A percentile compares a stretch with the other conserved stretches of the same genome.
phyloP scores from a whole-genome alignment of 2,797 vertebrate species.

The Tamandua tetradactyla region DNA sequence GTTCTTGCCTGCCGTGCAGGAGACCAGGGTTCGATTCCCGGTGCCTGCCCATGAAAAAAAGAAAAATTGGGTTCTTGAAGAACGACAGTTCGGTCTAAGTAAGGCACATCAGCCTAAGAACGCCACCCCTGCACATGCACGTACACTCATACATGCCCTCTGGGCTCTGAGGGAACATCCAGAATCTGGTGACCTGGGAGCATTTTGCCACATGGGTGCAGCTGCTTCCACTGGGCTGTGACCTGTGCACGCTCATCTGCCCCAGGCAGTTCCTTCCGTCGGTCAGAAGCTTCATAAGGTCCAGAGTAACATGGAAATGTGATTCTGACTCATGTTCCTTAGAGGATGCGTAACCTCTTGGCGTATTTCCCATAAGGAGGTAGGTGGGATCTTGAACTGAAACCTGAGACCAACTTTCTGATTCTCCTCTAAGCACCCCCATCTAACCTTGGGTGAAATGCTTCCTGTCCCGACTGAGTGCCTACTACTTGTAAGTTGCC shows the following conservation, averaged over 20 bases:
- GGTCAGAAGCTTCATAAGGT: background rate
- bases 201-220: background rate
- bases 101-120: background rate
- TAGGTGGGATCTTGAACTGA: background rate
- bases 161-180: background rate
- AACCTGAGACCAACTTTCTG: background rate
- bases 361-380: background rate
- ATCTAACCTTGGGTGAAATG: no score
- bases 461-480: background rate
- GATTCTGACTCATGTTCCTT: no score
- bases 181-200: background rate
- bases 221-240: background rate
- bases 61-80: background rate
- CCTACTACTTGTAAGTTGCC: background rate
- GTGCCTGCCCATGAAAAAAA: no score
- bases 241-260: background rate
- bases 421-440: background rate
- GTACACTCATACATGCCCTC: background rate
- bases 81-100: background rate
- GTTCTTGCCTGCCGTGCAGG: no score
- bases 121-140: background rate
- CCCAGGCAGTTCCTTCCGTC: background rate
- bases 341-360: no score
- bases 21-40: no score
- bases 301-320: background rate